Evolutionary conservation across 2,797 vertebrate genomes (phyloP), one percentile per base, ranked within the genome.

Genomic region (Acipenser transmontanus): DNA sequence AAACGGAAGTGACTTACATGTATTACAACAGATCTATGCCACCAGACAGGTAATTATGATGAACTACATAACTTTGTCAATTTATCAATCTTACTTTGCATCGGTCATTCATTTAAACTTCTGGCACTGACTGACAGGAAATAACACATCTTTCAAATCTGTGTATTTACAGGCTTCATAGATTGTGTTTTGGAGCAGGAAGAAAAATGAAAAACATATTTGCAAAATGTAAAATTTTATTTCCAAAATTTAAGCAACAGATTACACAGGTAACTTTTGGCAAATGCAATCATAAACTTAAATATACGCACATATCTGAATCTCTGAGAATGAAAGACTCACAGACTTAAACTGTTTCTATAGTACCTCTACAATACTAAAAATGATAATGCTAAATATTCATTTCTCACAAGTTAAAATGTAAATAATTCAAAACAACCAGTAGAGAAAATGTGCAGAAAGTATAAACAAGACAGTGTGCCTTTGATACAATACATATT

Each of bases 221-320:
- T 89, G 83, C 86, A 93, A 97, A 96, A 94, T 94, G 90, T 92
- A 95, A 95, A 96, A 93, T 93, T 95, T 93, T 97, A 96, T 96
- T 97, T 91, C 92, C 93, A 93, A 95, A 97, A 93, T 92, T 88
- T 93, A 98, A 91, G 90, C 89, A 91, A 98, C 94, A 99, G 93
- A 94, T 95, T 96, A 98, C 95, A 97, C 95, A 90, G 89, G 91
- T 94, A 93, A 97, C 94, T 95, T 97, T 98, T 96, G 96, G 96
- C 95, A 97, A 97, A 98, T 97, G 95, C 95, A 98, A 93, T 95
- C 97, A 94, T 96, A 91, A 98, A 96, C 94, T 94, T 93, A 95
- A 98, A 96, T 95, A 88, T 93, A 91, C 95, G 96, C 95, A 91
- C 87, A 98, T 93, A 94, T 96, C 93, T 94, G 91, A 94, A 93